A percentile compares a stretch with the other conserved stretches of the same genome.
These are phyloP conservation scores for Drosophila erecta DNA, from an alignment of 1,140 invertebrate species.

Conservation along the genomic window DNA sequence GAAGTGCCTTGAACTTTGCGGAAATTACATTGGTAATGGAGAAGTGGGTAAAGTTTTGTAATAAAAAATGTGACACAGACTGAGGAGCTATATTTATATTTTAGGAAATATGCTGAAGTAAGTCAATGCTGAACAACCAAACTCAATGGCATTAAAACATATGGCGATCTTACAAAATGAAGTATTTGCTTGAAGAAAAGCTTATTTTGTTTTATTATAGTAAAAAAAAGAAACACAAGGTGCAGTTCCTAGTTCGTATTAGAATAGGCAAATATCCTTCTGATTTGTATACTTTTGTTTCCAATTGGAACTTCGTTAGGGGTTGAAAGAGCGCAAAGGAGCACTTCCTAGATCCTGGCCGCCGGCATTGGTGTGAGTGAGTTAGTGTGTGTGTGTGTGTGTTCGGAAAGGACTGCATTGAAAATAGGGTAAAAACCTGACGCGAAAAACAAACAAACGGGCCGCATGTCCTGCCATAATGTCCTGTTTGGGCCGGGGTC, in stretches of 20 bases:
- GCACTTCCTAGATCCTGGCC: slow-evolving; percentile 47
- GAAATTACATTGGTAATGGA: background rate
- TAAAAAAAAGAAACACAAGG: background rate
- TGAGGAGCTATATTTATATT: background rate
- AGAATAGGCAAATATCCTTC: background rate
- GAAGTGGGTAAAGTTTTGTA: background rate
- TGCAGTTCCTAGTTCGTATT: background rate
- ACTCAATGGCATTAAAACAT: background rate
- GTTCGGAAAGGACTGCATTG: slow-evolving; percentile 56
- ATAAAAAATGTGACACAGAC: background rate
- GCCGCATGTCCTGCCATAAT: slow-evolving; percentile 46
- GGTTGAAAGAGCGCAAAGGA: slow-evolving; percentile 43
- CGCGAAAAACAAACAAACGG: slow-evolving; percentile 77
- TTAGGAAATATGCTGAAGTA: too few species aligned
- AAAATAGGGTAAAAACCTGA: slow-evolving; percentile 82
- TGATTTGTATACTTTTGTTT: slow-evolving; percentile 3
- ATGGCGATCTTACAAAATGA: too few species aligned
- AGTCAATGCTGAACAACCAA: too few species aligned
- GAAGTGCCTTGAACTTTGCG: background rate
- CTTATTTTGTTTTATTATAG: too few species aligned
- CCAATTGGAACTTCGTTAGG: slow-evolving; percentile 56
- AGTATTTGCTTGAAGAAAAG: too few species aligned
- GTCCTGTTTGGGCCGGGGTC: slow-evolving; percentile 52
- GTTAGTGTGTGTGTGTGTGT: slow-evolving; percentile 29
- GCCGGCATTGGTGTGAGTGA: slow-evolving; percentile 27